Evolutionary conservation across 2,113 vertebrate genomes (phyloP).

Genomic region (Myiozetetes cayanensis): DNA sequence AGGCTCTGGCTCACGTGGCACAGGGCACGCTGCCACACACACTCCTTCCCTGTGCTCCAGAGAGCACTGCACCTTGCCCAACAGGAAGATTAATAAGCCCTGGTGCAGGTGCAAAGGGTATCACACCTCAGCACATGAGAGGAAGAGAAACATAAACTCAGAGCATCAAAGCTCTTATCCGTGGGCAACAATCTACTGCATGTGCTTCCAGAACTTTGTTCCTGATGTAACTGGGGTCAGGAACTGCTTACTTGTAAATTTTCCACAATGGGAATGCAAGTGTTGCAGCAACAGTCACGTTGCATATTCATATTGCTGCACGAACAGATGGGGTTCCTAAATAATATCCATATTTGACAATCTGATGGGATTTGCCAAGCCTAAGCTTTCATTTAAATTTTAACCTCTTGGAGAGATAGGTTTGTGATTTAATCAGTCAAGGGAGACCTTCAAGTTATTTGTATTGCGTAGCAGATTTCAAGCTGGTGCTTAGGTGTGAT

Average conservation of each 20-base stretch:
- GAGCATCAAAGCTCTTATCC: fast-evolving
- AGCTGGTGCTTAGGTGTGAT: background rate
- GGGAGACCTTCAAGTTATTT: background rate
- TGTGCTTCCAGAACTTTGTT: conserved; percentile 15
- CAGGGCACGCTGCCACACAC: fast-evolving
- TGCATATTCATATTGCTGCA: conserved; percentile 51
- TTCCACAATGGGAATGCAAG: conserved; percentile 25
- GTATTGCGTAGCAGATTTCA: background rate
- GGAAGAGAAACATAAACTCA: background rate
- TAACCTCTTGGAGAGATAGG: conserved; percentile 24
- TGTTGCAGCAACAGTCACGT: conserved; percentile 33
- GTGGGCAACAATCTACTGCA: background rate
- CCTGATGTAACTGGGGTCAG: background rate
- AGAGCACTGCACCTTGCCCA: background rate
- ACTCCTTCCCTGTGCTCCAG: fast-evolving
- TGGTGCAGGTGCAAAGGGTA: fast-evolving
- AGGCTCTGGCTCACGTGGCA: fast-evolving
- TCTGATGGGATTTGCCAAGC: conserved; percentile 51
- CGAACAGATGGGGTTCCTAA: conserved; percentile 58
- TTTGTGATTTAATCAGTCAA: conserved; percentile 14
- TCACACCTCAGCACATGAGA: background rate
- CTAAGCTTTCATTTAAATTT: conserved; percentile 46
- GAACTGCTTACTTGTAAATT: conserved; percentile 30
- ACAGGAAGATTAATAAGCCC: background rate
- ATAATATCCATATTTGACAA: conserved; percentile 50